Conservation (phyloP, 2,888 invertebrate species). For the Anthoptus insignis region DNA sequence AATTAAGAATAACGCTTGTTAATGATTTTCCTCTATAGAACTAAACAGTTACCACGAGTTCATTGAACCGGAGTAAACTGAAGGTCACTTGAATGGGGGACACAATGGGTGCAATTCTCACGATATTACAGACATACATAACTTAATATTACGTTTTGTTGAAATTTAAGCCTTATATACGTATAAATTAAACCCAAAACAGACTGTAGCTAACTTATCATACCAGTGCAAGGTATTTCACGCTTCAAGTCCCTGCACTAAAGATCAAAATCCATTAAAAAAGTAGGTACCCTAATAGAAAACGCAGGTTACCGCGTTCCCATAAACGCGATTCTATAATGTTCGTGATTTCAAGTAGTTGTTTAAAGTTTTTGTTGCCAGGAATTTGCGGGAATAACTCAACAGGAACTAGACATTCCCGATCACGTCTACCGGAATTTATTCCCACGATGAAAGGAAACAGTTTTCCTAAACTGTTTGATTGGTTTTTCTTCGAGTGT, state of each 20-base stretch:
- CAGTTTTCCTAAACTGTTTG: slow-evolving; percentile 24
- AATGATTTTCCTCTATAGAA: slow-evolving; percentile 35
- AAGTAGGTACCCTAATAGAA: slow-evolving; percentile 27
- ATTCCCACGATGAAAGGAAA: slow-evolving; percentile 23
- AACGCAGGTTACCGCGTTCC: slow-evolving; percentile 32
- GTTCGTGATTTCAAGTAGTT: slow-evolving; percentile 23
- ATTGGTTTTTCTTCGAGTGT: slow-evolving; percentile 17
- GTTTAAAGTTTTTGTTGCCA: slow-evolving; percentile 21
- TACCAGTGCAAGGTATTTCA: slow-evolving; percentile 24
- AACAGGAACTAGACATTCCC: slow-evolving; percentile 24
- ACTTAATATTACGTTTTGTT: slow-evolving; percentile 10
- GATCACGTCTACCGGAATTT: slow-evolving; percentile 28
- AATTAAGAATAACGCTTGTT: slow-evolving; percentile 23
- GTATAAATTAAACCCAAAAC: not conserved
- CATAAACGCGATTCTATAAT: slow-evolving; percentile 19
- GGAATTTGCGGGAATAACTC: slow-evolving; percentile 29
- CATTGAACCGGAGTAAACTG: slow-evolving; percentile 67
- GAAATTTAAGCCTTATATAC: slow-evolving; percentile 15
- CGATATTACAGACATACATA: slow-evolving; percentile 58
- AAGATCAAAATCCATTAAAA: slow-evolving; percentile 33
- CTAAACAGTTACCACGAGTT: slow-evolving; percentile 52
- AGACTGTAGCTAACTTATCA: not conserved
- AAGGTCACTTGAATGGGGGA: slow-evolving; percentile 69
- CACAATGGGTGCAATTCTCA: slow-evolving; percentile 74
- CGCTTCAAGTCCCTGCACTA: slow-evolving; percentile 14